Conservation (phyloP, 2,888 invertebrate species). For the Drosophila seclusa region DNA sequence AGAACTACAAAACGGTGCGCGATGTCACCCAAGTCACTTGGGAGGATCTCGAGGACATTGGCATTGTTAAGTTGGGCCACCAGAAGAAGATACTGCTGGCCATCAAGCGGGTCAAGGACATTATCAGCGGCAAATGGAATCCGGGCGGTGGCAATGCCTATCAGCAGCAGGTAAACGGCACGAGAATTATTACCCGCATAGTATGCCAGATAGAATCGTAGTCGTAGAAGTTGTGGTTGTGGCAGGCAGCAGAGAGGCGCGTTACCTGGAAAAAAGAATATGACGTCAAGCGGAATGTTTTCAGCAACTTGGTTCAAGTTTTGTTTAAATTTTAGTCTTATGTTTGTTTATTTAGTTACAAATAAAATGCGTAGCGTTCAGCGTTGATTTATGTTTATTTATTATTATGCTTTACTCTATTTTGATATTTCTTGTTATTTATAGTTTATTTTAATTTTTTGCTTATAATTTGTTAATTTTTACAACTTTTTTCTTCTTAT, state of each 20-base stretch:
- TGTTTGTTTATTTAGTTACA: neutral
- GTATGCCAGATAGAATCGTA: neutral
- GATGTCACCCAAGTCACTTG: conserved; percentile 97
- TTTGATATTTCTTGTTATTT: neutral
- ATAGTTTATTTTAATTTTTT: conserved; percentile 20
- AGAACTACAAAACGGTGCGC: conserved; percentile 97
- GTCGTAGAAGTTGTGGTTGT: neutral
- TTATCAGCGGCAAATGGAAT: conserved; percentile 92
- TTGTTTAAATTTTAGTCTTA: neutral
- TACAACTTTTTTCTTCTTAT: conserved; percentile 11
- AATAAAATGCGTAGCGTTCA: neutral
- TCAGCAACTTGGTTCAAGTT: neutral
- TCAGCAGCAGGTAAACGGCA: conserved; percentile 81
- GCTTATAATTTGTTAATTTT: conserved; percentile 43
- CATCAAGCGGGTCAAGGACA: conserved; percentile 97
- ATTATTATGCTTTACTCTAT: neutral
- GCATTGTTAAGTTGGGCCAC: conserved; percentile 96
- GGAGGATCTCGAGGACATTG: conserved; percentile 99
- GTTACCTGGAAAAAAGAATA: neutral
- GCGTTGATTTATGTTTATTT: conserved; percentile 2
- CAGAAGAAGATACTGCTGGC: conserved; percentile 99
- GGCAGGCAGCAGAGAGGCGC: neutral
- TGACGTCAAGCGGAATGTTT: conserved; percentile 22
- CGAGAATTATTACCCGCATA: neutral
- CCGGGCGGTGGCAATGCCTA: conserved; percentile 84